Evolutionary conservation across 2,113 vertebrate genomes (phyloP).

Genomic region (Procapra przewalskii): DNA sequence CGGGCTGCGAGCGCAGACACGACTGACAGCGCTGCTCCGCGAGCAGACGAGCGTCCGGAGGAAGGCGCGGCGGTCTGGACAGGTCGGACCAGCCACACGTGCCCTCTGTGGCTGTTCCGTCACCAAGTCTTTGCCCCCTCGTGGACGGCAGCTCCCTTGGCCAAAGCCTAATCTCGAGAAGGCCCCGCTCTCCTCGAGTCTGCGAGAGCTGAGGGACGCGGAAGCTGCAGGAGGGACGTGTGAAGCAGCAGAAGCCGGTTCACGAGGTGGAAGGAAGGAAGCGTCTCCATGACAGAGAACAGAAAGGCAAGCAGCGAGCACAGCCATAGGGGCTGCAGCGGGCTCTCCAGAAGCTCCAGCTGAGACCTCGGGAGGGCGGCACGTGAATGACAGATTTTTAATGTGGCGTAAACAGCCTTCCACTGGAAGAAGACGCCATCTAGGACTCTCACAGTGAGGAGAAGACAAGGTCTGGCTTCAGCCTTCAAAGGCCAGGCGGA

Average conservation of each 20-base stretch:
- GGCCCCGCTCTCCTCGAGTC: neutral
- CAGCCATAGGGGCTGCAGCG: neutral
- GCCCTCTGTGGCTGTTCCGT: neutral
- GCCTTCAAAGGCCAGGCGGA: neutral
- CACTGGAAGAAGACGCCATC: neutral
- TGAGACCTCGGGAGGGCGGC: neutral
- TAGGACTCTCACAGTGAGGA: neutral
- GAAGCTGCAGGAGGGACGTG: neutral
- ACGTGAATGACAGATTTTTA: neutral
- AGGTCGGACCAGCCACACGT: neutral
- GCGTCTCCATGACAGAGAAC: no score
- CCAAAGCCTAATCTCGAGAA: neutral
- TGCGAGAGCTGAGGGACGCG: neutral
- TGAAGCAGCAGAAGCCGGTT: neutral
- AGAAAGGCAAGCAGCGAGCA: accelerated
- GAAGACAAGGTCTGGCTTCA: neutral
- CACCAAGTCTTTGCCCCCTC: neutral
- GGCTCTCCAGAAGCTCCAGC: neutral
- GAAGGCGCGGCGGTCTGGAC: neutral
- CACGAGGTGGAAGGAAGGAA: neutral
- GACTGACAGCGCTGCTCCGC: accelerated
- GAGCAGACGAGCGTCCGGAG: neutral
- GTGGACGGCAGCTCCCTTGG: neutral
- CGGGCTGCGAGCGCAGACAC: neutral
- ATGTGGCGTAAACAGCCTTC: neutral